Evolutionary conservation across 2,113 vertebrate species (phyloP), one percentile per base, ranked within the genome.

Genomic region (Trichomycterus rosablanca): DNA sequence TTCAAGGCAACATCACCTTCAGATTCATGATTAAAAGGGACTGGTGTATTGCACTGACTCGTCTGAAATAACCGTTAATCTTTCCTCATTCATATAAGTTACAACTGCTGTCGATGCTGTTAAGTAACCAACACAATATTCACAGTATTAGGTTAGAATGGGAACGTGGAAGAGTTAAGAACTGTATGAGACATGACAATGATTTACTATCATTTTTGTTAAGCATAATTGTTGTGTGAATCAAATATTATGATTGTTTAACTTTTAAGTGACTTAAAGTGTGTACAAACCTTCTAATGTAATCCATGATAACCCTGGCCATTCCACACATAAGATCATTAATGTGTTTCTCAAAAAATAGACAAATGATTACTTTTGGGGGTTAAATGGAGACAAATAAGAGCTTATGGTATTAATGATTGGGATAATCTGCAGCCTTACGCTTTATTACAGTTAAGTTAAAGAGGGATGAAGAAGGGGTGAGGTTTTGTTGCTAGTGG

Each of bases 341-440:
- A 79, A 45, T 49, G 52, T 76, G 68, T 26, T 72, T 63, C 79
- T 77, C 42, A 81, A 86, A 90, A 89, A 89, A 74, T 57, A 74
- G 68, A 78, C 64, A 71, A 65, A 74, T 28, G 67, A 76, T 22
- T 68, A 16, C 57, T 32, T 63, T 67, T 74, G 59, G 59, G 20
- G 48, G 24, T 20, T 30, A 68, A 59, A 76, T 65, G 63, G 80
- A 74, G 86, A 81, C 67, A 80, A 81, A 88, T 87, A 89, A 86
- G 83, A 83, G 76, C 81, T 75, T 78, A 80, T 81, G 79, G 81
- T 80, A 83, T 86, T 86, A 86, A 85, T 87, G 51, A 80, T 88
- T 88, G 85, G 90, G 88, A 92, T 82, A 78, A 83, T 92, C 87
- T 79, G 82, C 88, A 84, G 84, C 83, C 85, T 87, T 82, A 81